These are phyloP conservation scores for Penelope pileata DNA, from an alignment of 2,113 vertebrate genomes.

Conservation along the genomic window DNA sequence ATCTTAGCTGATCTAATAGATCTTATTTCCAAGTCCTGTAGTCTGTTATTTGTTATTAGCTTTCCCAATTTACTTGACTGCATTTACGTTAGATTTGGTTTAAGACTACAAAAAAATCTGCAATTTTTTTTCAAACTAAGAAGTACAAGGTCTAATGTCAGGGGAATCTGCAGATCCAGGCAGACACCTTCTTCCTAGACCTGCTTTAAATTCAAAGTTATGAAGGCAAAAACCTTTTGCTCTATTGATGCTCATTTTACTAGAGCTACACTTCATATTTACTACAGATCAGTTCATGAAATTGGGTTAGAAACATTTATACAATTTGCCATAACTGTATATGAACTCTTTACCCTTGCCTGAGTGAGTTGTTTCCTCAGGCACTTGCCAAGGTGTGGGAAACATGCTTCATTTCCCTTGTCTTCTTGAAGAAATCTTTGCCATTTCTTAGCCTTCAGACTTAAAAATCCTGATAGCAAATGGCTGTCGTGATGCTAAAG, in stretches of 20 bases:
- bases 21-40: neutral
- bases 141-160: rapidly evolving
- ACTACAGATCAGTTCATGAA: neutral
- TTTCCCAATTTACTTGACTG: neutral
- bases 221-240: neutral
- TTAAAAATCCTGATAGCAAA: neutral
- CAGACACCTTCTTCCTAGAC: neutral
- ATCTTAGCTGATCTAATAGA: neutral
- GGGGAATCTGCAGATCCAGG: neutral
- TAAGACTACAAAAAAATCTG: neutral
- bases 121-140: neutral
- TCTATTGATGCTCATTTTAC: neutral
- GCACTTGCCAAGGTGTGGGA: neutral
- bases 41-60: neutral
- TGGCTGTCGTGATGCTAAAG: neutral
- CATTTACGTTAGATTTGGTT: neutral
- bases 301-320: neutral
- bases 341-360: neutral
- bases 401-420: neutral
- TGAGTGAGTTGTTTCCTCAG: neutral
- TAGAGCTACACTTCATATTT: neutral
- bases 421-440: neutral
- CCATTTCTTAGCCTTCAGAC: neutral
- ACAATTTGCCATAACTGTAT: neutral
- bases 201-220: neutral